A percentile compares a stretch with the other conserved stretches of the same genome.
Evolutionary conservation across 2,888 invertebrate species (phyloP).

Genomic region (Rugalucina vietnamica): DNA sequence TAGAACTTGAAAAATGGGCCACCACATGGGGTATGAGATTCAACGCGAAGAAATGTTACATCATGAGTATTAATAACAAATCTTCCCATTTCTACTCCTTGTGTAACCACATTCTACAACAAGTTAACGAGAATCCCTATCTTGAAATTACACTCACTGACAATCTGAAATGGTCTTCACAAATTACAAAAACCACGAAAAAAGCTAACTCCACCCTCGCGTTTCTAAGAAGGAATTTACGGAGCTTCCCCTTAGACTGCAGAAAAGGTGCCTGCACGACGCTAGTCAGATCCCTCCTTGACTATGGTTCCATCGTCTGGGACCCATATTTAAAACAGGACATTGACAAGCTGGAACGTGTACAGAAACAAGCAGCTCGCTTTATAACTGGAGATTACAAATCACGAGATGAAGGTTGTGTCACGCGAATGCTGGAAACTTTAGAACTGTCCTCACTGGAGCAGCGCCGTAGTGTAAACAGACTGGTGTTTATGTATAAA

Average conservation of each 20-base stretch:
- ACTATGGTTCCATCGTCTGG: no score
- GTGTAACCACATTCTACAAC: conserved; percentile 12
- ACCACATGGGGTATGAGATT: conserved; percentile 48
- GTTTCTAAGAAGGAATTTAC: conserved; percentile 19
- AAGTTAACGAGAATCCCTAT: conserved; percentile 33
- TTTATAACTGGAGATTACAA: no score
- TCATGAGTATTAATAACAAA: conserved; percentile 37
- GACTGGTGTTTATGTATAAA: no score
- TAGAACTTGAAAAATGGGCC: conserved; percentile 41
- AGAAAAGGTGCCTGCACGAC: conserved; percentile 1
- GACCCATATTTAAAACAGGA: no score
- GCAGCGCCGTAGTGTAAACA: no score
- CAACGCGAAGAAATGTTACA: conserved; percentile 48
- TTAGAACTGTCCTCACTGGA: no score
- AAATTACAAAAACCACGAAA: conserved; percentile 19
- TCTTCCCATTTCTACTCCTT: conserved; percentile 30
- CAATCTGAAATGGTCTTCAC: conserved; percentile 19
- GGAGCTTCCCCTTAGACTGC: conserved; percentile 11
- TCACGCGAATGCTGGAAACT: no score
- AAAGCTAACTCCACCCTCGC: conserved; percentile 17
- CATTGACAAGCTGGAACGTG: no score
- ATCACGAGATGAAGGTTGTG: no score
- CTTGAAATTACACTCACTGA: conserved; percentile 25
- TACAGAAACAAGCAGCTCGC: no score
- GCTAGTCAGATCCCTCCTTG: not conserved